Base-by-base conservation (phyloP, 37 sponge, comb jelly and placozoan genomes). In the Lycopodina hypogea region DNA sequence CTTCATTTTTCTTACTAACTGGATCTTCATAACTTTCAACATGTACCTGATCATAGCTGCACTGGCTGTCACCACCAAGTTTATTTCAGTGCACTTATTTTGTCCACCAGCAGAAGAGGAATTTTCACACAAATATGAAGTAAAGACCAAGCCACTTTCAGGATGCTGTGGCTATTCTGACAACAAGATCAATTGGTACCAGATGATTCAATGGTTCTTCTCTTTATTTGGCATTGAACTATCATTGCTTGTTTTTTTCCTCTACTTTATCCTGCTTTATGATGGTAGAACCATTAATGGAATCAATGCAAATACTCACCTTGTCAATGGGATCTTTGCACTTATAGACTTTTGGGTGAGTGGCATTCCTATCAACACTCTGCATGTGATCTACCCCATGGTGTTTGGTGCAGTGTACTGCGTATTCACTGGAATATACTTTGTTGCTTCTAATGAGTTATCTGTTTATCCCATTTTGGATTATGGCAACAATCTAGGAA, bases 1-100 rank as follows among this genome's bases (percentile, higher is more conserved):
- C 70, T 86, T 93, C 65, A 89, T 89, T n/a, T 89, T 39, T 42
- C 74, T 93, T 1, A 89, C 94, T 42, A 86, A 89, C 78, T 93
- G 90, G 94, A 76, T 62, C 15, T 79, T 76, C 45, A 26, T 87
- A 0, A 1, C 39, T 4, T 85, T 29, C 33, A 59, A 40, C 57
- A 24, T 59, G 4, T 83, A 90, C 48, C 83, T 90, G 2, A 22
- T 90, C 32, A 35, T 67, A 1, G 26, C 83, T 26, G 91, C 91
- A 37, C 1, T 86, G 1, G 72, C 83, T 0, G 45, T 36, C 38
- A 83, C 91, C 3, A 1, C 33, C 22, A 68, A 78, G 34, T 48
- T 79, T 34, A 19, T 85, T n/a, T 24, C 59, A 0, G 72, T 78
- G n/a, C 37, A 62, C 52, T 33, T 58, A 1, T 6, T 40, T 42